These are phyloP conservation scores for Melipona quadrifasciata DNA, from an alignment of 1,140 invertebrate genomes.

Conservation along the genomic window DNA sequence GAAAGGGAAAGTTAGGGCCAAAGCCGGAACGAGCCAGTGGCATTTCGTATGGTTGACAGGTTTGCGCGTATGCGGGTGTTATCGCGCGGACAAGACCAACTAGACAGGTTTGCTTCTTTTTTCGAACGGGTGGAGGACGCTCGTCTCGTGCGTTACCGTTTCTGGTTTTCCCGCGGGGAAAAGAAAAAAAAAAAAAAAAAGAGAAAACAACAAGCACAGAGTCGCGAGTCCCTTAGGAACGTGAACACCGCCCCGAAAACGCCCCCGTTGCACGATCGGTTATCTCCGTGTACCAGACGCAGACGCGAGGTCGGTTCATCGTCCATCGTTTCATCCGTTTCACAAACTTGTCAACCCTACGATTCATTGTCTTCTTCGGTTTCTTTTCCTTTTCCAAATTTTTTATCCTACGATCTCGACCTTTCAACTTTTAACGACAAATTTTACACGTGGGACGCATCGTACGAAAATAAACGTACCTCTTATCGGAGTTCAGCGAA, in stretches of 20 bases:
- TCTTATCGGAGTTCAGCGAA: too few species aligned
- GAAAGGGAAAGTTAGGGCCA: slow-evolving; percentile 26
- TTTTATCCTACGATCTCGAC: background rate
- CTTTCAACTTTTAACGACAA: background rate
- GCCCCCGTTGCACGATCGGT: slow-evolving; percentile 57
- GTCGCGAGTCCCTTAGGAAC: slow-evolving; percentile 63
- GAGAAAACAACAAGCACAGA: background rate
- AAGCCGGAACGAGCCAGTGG: slow-evolving; percentile 27
- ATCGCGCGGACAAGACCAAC: slow-evolving; percentile 63
- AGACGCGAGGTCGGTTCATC: slow-evolving; percentile 51
- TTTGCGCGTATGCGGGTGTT: slow-evolving; percentile 73
- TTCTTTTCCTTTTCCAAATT: background rate
- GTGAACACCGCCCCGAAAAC: slow-evolving; percentile 71
- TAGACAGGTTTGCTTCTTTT: background rate
- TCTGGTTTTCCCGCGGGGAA: slow-evolving; percentile 25
- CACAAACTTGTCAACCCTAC: background rate
- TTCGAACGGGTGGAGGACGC: background rate
- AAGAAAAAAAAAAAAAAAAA: too few species aligned
- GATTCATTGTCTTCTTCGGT: background rate
- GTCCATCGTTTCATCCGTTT: background rate
- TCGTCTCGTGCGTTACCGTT: background rate
- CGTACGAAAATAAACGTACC: too few species aligned
- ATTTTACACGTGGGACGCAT: background rate
- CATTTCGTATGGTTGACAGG: slow-evolving; percentile 29
- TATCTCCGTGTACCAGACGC: slow-evolving; percentile 64